Evolutionary conservation across 2,797 vertebrate genomes (phyloP).

Genomic region (Halcyon smyrnensis): DNA sequence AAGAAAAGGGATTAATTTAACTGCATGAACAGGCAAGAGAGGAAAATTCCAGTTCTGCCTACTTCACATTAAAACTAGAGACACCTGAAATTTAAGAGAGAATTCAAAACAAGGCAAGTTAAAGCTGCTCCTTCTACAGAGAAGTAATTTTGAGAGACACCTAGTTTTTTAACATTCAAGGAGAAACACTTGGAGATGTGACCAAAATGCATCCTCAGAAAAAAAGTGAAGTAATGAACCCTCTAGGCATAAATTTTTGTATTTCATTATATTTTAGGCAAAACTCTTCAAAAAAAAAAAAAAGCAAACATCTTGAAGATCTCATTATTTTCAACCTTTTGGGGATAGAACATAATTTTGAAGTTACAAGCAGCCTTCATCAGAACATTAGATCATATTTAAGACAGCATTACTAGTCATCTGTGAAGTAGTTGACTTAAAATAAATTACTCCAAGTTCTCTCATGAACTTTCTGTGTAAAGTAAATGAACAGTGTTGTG

Average conservation of each 20-base stretch:
- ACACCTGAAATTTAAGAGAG: neutral
- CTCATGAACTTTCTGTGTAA: neutral
- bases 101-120: neutral
- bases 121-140: neutral
- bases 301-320: neutral
- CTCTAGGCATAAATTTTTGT: neutral
- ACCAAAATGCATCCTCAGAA: neutral
- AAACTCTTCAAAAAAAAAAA: neutral
- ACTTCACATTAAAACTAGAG: neutral
- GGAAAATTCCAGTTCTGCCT: neutral
- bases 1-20: neutral
- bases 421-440: neutral
- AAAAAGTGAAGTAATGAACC: neutral
- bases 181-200: neutral
- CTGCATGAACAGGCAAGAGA: neutral
- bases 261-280: neutral
- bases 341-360: neutral
- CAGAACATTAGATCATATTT: neutral
- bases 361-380: neutral
- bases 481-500: neutral
- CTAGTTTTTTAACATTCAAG: fast-evolving
- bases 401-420: neutral
- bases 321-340: neutral
- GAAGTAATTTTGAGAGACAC: neutral
- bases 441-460: neutral